Evolutionary conservation across 2,888 invertebrate species (phyloP), one percentile per base, ranked within the genome.

Genomic region (Tortrix viridana): DNA sequence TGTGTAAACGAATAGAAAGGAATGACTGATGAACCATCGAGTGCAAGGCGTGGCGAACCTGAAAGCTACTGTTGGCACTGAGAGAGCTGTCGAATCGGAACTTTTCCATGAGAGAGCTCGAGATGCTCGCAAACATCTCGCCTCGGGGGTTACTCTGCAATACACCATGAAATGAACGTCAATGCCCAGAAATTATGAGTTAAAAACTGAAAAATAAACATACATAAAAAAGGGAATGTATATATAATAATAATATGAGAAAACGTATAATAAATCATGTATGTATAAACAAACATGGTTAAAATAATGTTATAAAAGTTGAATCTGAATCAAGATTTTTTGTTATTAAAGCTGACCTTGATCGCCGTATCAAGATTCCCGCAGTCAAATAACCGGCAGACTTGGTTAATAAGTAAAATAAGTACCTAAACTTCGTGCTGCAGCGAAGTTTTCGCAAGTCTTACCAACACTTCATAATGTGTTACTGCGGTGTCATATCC

Each of bases 41-140:
- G 73, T 88, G 85, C 76, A 89, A 84, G 80, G 75, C 68, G 71
- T 80, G 78, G 89, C 90, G 93, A 94, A 94, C 95, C 95, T 93
- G 95, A 80, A 94, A 95, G 93, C 94, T 96, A 93, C 94, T 95
- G 92, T 94, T 95, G 85, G 94, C 94, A 92, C 95, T 95, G 85
- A 95, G 89, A 77, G 95, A 95, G 85, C 95, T 95, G 89, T 95
- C 95, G 89, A 96, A 94, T 80, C 95, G 95, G 92, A 96, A 95
- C 87, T 95, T 95, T 85, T 95, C 95, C 95, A 96, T 95, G 88
- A 96, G 92, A 68, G 96, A 96, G 74, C 95, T 95, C 74, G 96
- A 95, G 76, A 96, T 95, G 90, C 96, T 96, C 75, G 96, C 96
- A 85, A 94, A 96, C 93, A 95, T 96, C 93, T 96, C 96, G 77